A percentile compares a stretch with the other conserved stretches of the same genome.
Conservation (phyloP, 1,140 invertebrate species). For the Neocloeon triangulifer region DNA sequence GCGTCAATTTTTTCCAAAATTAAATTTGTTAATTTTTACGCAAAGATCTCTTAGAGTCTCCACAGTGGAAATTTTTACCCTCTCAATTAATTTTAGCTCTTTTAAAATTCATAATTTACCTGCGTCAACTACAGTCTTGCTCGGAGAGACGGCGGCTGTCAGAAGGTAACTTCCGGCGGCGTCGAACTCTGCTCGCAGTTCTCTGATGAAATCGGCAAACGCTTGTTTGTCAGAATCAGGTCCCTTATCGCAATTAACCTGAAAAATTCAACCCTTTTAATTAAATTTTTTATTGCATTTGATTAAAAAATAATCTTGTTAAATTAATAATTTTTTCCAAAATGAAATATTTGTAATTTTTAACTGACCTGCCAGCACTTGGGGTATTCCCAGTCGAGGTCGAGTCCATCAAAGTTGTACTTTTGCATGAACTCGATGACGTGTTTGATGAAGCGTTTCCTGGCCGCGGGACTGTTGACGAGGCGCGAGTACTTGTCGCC, state of each 20-base stretch:
- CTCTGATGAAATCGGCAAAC: constrained; percentile 45
- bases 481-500: constrained; percentile 66
- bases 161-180: constrained; percentile 42
- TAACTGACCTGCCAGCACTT: constrained; percentile 62
- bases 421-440: constrained; percentile 53
- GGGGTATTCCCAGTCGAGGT: constrained; percentile 82
- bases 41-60: too few relatives aligned
- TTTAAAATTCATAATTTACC: constrained; percentile 14
- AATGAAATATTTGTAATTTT: constrained; percentile 1
- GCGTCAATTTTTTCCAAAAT: too few relatives aligned
- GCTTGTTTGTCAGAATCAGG: constrained; percentile 56
- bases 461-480: constrained; percentile 46
- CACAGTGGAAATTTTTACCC: too few relatives aligned
- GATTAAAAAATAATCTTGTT: neutral
- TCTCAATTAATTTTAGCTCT: too few relatives aligned
- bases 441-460: constrained; percentile 47
- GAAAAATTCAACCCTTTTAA: constrained; percentile 2
- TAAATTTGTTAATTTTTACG: too few relatives aligned
- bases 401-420: constrained; percentile 67
- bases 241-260: constrained; percentile 54
- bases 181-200: constrained; percentile 48
- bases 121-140: constrained; percentile 64
- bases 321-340: too few relatives aligned
- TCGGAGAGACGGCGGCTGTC: constrained; percentile 67
- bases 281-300: neutral